Evolutionary conservation across 2,888 invertebrate species (phyloP), one percentile per base, ranked within the genome.

Genomic region (Cataglyphis albicans): DNA sequence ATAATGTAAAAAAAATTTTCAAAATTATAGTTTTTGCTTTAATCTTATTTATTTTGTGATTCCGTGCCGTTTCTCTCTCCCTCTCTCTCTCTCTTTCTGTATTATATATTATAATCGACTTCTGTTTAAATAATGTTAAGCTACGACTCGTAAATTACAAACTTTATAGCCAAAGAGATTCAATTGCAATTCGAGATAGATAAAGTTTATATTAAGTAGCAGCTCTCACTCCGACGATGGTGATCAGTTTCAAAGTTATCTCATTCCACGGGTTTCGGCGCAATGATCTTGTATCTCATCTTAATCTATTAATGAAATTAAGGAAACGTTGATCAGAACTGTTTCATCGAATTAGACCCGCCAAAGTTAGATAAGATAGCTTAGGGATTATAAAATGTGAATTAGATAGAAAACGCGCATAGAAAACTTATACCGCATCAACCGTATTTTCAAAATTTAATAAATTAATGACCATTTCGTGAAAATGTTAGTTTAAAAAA

Each of bases 281-380:
- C n/a, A 38, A 59, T 44, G 44, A 72, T 80, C 59, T 55, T 44
- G 68, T 70, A 65, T 70, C 70, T 29, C 41, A 32, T 38, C n/a
- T 59, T 72, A 72, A 80, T 80, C 35, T 72, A 61, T 80, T 80
- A 80, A 72, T 80, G 72, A n/a, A 72, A 61, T 72, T 59, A 55
- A 35, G 35, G 35, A 70, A 70, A 61, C 18, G 15, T 48, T 80
- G 32, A 68, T 80, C 55, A 48, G 32, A 44, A 59, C 35, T 25
- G 35, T 35, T 72, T 72, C 10, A 21, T 57, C 44, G 35, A 59
- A 3, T 61, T 25, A n/a, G 21, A 21, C 21, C 4, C 35, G 32
- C 44, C 44, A 44, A 78, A 78, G 59, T 78, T 78, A 78, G 18
- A 78, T 59, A 44, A 78, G 72, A 48, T 48, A 12, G 44, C 21